A percentile compares a stretch with the other conserved stretches of the same genome.
These are phyloP conservation scores for Nomada goodeniana DNA, from an alignment of 2,888 invertebrate species.

Conservation along the genomic window DNA sequence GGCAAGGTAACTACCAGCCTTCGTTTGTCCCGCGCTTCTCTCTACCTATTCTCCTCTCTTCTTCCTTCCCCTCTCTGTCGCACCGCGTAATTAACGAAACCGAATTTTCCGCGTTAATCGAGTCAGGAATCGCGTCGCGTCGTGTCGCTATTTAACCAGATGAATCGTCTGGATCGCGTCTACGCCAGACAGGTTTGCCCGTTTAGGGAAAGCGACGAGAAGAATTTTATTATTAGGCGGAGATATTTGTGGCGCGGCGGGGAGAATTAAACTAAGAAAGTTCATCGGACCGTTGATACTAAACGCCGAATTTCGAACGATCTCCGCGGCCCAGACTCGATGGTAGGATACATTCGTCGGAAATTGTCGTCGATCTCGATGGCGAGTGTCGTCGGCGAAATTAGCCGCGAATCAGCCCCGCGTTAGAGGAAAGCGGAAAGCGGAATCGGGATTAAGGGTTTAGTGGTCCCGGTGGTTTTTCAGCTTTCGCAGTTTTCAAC, in stretches of 20 bases:
- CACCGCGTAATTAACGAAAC: constrained; percentile 1
- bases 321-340: background rate
- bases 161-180: constrained; percentile 44
- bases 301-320: constrained; percentile 19
- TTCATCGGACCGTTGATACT: constrained; percentile 44
- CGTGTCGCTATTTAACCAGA: constrained; percentile 37
- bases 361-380: background rate
- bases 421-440: background rate
- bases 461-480: background rate
- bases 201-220: constrained; percentile 31
- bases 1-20: constrained; percentile 85
- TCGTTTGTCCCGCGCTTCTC: background rate
- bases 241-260: constrained; percentile 54
- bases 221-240: constrained; percentile 49
- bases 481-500: background rate
- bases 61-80: background rate
- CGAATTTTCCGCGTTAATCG: constrained; percentile 33
- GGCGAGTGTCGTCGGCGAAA: background rate
- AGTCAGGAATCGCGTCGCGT: constrained; percentile 27
- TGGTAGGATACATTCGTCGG: background rate
- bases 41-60: background rate
- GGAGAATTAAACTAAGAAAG: constrained; percentile 47
- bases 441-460: background rate
- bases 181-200: constrained; percentile 25
- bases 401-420: no score